Base-by-base conservation (phyloP, 1,140 invertebrate species). In the Hylaeus anthracinus region DNA sequence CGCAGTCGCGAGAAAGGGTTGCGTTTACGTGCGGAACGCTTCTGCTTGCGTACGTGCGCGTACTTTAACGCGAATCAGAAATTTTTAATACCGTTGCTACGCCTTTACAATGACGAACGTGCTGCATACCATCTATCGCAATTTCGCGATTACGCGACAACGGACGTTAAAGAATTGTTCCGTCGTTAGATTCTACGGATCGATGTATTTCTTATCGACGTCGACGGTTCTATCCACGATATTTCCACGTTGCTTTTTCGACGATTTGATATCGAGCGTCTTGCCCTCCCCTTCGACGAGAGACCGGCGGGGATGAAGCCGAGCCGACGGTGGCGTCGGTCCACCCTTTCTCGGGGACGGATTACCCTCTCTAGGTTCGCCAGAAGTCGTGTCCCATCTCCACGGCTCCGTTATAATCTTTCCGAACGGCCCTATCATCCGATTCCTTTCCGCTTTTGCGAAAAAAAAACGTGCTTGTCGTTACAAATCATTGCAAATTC, bases 211-310 rank as follows among this genome's bases (percentile, higher is more conserved):
- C 74, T 26, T n/a, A 48, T 15, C 51, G 53, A 45, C n/a, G 9
- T 26, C 26, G 26, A 26, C 26, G 14, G 60, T n/a, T 26, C 37
- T 8, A 82, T 79, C 61, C 84, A 75, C 75, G 72, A 79, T 83
- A 86, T 82, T 79, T 86, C 10, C 71, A 55, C 64, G 51, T 79
- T 73, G 85, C 72, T 86, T 86, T 86, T 86, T 86, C 85, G 71
- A 86, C 85, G 51, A 86, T 86, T 86, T 86, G 80, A 86, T 86
- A 86, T 86, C 76, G 85, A 86, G 63, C 85, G 84, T 74, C 65
- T 84, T 78, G 56, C 67, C 58, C 58, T 61, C 63, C 79, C 79
- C 43, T 61, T 81, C 56, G 78, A 72, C 56, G 76, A 80, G 10
- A 37, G 56, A 39, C 39, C 63, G 70, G 83, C 76, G 74, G 83